phyloP scores from a whole-genome alignment of 1,140 invertebrate genomes.

The Drosophila ercepeae region DNA sequence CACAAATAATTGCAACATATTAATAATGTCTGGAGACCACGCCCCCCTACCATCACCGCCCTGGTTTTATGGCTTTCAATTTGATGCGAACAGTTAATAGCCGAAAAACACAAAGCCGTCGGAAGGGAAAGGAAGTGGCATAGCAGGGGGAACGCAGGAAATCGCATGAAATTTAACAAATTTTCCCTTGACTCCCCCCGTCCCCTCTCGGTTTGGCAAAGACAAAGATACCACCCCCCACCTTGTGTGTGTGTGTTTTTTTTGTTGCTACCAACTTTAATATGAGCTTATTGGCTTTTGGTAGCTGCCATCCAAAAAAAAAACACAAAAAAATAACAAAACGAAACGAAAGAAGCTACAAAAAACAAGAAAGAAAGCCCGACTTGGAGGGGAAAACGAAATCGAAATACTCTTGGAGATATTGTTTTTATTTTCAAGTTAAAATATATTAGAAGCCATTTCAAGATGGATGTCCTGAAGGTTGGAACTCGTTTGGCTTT shows the following conservation, averaged over 20 bases:
- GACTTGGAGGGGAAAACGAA: neutral
- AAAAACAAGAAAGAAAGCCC: neutral
- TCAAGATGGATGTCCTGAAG: neutral
- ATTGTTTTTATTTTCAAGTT: neutral
- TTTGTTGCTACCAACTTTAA: slow-evolving; percentile 44
- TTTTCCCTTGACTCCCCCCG: slow-evolving; percentile 28
- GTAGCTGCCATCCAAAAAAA: slow-evolving; percentile 16
- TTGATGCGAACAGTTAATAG: slow-evolving; percentile 63
- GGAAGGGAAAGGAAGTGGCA: neutral
- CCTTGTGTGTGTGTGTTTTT: neutral
- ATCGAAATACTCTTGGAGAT: neutral
- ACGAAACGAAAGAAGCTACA: neutral
- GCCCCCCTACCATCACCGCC: neutral
- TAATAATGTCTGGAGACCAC: slow-evolving; percentile 50
- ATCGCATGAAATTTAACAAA: slow-evolving; percentile 66
- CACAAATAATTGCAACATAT: slow-evolving; percentile 70
- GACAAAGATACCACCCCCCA: slow-evolving; percentile 29
- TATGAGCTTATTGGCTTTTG: slow-evolving; percentile 72
- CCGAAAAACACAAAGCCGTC: slow-evolving; percentile 34
- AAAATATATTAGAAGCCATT: neutral
- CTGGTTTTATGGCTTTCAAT: slow-evolving; percentile 52
- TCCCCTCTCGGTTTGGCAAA: slow-evolving; percentile 1
- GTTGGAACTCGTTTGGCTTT: neutral
- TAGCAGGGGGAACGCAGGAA: slow-evolving; percentile 28
- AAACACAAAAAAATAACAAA: neutral